Base-by-base conservation (phyloP, 2,888 invertebrate genomes). In the Liposcelis brunnea region DNA sequence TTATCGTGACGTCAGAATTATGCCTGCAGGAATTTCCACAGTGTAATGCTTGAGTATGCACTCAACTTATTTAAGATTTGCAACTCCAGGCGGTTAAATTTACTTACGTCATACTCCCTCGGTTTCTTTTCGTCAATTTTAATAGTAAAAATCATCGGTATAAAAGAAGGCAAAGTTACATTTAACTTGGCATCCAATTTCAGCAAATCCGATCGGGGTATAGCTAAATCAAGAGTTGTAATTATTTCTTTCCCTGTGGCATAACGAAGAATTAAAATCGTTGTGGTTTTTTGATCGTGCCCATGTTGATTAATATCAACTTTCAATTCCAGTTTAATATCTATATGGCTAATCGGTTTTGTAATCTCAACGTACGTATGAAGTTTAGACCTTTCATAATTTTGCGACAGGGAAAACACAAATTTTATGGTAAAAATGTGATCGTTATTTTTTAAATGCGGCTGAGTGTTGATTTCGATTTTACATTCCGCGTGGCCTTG, bases 111-210 rank as follows among this genome's bases (percentile, higher is more conserved):
- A 57, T 75, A 86, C 53, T 80, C 77, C 44, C 72, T 71, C 1
- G 67, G 61, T 37, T 66, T 67, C 53, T 80, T 79, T 57, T 83
- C 85, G 31, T 70, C 72, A 7, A 85, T 63, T 52, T 75, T 75
- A 0, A 74, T 63, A 43, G 72, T 69, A 1, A 78, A 60, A 1
- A 74, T 64, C 64, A 82, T 75, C 0, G 85, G 80, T 46, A 75
- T 74, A 50, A 81, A 71, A 1, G 77, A 75, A 0, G 85, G 84
- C 37, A 85, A 67, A 0, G 81, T 80, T 44, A 84, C 64, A 58
- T 83, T 84, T 11, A 80, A 62, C 49, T 75, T 74, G 0, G 74
- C 74, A 58, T 84, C 81, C 38, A 82, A 60, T 15, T 72, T 73
- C 52, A 81, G 68, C 38, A 79, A 66, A 0, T 71, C 69, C 1